Evolutionary conservation across 2,113 vertebrate genomes (phyloP), one percentile per base, ranked within the genome.

Genomic region (Monopterus albus): DNA sequence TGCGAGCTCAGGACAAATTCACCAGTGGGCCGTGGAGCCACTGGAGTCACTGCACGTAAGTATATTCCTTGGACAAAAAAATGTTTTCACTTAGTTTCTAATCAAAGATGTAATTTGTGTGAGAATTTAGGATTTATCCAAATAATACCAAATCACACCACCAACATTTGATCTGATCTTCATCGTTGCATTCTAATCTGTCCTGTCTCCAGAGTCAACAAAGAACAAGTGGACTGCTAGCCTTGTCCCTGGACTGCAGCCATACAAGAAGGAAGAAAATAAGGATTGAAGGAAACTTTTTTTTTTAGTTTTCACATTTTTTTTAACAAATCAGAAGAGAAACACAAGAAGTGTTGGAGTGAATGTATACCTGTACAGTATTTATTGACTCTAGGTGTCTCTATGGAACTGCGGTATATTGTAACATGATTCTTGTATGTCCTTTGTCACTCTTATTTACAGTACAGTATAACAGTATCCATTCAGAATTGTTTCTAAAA

Each of bases 31-130:
- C 51, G 0, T 92, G 92, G 82, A 87, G 91, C 18, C 72, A 79
- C 20, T 94, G 92, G 92, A 91, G 60, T 51, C 23, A 67, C 0
- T 76, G 81, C 65, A 43, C 0, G 92, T 94, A 28, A 86, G 92
- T 89, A 13, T 11, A 14, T 38, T 5, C 31, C 4, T 29, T 17
- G 12, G 13, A 23, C 15, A 15, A 23, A 9, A 2, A 18, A 10
- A 18, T 20, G 7, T 35, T 55, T 59, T 40, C 8, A 57, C 12
- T 47, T 1, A 11, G 14, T 29, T 18, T 33, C 7, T 36, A 36
- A 26, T 3, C 13, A 25, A n/a, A n/a, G n/a, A n/a, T n/a, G n/a
- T n/a, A n/a, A n/a, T n/a, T n/a, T n/a, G 14, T 29, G 2, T 26
- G 7, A 20, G 7, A 14, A 10, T 14, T 38, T 20, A 14, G 20